Conservation (phyloP, 2,888 invertebrate genomes). For the Polydrusus tereticollis region DNA sequence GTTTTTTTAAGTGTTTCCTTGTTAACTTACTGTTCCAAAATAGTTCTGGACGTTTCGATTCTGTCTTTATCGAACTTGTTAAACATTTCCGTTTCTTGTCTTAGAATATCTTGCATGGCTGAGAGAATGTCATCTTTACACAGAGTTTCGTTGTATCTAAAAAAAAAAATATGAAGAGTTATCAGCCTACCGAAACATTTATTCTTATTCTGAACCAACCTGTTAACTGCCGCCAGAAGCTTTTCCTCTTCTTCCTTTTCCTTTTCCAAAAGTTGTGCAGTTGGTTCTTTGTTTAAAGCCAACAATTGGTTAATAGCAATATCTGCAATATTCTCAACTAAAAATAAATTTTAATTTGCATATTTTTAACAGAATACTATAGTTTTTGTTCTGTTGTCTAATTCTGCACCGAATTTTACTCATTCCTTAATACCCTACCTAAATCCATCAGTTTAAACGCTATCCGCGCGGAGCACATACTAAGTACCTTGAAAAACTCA, state of each 20-base stretch:
- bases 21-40: constrained; percentile 77
- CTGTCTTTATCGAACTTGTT: constrained; percentile 74
- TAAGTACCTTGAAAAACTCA: too few species aligned
- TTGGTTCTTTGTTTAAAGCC: constrained; percentile 73
- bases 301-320: constrained; percentile 77
- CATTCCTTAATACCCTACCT: too few species aligned
- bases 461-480: too few species aligned
- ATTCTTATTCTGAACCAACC: constrained; percentile 10
- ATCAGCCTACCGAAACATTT: neutral
- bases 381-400: neutral
- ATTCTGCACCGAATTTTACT: too few species aligned
- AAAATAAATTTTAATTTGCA: constrained; percentile 50
- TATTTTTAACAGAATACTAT: too few species aligned
- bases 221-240: constrained; percentile 71
- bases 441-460: too few species aligned
- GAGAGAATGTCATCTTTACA: constrained; percentile 77
- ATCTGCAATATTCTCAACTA: constrained; percentile 77
- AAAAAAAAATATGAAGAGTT: neutral
- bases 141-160: constrained; percentile 71
- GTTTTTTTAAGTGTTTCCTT: too few species aligned
- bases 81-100: constrained; percentile 76
- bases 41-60: constrained; percentile 71
- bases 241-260: constrained; percentile 78
- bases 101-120: constrained; percentile 79
- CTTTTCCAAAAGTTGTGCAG: constrained; percentile 75